Conservation (phyloP, 2,888 invertebrate genomes). For the Tenthredo scrophulariae region DNA sequence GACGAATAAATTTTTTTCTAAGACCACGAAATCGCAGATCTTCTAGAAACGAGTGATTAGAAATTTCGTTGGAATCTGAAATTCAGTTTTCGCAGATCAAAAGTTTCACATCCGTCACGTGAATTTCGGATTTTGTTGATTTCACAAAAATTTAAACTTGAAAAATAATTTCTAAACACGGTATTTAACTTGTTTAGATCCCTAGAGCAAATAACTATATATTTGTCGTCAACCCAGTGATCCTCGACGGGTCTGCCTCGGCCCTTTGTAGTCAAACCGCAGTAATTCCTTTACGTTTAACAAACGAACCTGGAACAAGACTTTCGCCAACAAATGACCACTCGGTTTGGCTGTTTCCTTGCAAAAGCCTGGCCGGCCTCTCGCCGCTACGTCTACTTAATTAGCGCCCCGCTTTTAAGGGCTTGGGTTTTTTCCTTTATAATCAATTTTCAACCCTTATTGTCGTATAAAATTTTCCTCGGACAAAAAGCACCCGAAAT, state of each 20-base stretch:
- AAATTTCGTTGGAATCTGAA: background rate
- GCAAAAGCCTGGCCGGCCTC: background rate
- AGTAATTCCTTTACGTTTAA: conserved; percentile 40
- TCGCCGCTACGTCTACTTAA: conserved; percentile 4
- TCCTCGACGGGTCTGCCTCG: background rate
- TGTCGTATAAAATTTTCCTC: background rate
- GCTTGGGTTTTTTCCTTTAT: background rate
- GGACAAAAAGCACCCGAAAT: background rate
- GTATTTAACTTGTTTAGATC: background rate
- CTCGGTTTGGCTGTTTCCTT: background rate
- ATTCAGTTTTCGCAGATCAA: background rate
- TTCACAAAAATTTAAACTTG: background rate
- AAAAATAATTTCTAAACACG: background rate
- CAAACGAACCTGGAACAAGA: conserved; percentile 10
- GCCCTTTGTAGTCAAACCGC: conserved; percentile 24
- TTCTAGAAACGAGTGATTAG: background rate
- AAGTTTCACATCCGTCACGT: background rate
- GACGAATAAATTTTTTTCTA: background rate
- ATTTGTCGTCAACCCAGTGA: conserved; percentile 4
- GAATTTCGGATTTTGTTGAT: background rate
- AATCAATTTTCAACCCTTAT: background rate
- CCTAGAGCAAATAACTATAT: background rate
- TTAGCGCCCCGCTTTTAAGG: background rate
- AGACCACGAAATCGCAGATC: background rate
- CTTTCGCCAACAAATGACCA: conserved; percentile 32